Conservation (phyloP, 2,888 invertebrate species). For the Drosophila nigricruria region DNA sequence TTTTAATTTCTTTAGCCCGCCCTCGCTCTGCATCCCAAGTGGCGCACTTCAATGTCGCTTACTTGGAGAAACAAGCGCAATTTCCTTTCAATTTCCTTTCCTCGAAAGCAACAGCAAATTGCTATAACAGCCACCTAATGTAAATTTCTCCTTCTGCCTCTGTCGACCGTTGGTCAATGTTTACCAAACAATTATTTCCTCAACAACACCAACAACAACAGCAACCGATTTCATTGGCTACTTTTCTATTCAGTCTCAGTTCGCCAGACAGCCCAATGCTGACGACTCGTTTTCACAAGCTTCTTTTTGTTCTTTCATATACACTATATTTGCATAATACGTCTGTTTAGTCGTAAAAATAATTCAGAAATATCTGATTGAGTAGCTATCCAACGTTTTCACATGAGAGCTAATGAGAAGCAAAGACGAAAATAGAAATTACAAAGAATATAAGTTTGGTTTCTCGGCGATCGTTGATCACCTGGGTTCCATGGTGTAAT, state of each 20-base stretch:
- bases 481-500: constrained; percentile 84
- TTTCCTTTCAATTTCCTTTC: constrained; percentile 79
- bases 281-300: neutral
- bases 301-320: neutral
- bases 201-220: constrained; percentile 16
- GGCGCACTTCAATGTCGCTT: constrained; percentile 6
- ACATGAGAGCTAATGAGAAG: neutral
- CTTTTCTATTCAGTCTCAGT: constrained; percentile 4
- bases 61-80: constrained; percentile 61
- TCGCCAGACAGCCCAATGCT: neutral
- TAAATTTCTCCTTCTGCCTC: constrained; percentile 43
- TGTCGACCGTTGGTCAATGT: constrained; percentile 67
- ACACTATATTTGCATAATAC: neutral
- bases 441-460: constrained; percentile 4
- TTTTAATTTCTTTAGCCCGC: constrained; percentile 67
- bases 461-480: neutral
- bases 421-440: neutral
- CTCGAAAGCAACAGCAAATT: constrained; percentile 48
- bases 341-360: neutral
- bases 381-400: constrained; percentile 9
- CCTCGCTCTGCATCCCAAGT: constrained; percentile 8
- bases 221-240: constrained; percentile 14
- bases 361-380: constrained; percentile 6
- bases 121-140: constrained; percentile 32
- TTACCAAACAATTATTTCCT: constrained; percentile 72